These are phyloP conservation scores for Trichechus manatus DNA, from an alignment of 2,113 vertebrate species.

Conservation along the genomic window DNA sequence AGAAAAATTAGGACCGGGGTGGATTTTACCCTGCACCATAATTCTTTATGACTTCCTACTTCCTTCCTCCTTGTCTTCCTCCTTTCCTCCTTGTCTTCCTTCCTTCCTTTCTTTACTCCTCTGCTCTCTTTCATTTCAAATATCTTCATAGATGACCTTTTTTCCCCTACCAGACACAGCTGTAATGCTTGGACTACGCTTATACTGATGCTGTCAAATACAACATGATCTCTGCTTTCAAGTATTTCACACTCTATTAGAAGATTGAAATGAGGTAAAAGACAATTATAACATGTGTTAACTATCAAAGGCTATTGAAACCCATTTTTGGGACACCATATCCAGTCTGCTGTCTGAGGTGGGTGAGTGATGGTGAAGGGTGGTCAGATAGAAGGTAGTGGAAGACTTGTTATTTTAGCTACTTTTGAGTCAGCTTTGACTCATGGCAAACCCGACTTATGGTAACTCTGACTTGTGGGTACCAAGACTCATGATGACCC, in stretches of 20 bases:
- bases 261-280: background rate
- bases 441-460: background rate
- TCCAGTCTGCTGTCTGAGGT: background rate
- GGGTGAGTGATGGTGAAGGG: too few species aligned
- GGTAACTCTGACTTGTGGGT: background rate
- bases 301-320: background rate
- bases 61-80: background rate
- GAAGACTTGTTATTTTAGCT: background rate
- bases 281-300: background rate
- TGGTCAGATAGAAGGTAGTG: background rate
- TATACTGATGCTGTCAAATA: background rate
- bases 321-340: fast-evolving
- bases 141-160: background rate
- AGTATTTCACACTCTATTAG: background rate
- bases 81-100: background rate
- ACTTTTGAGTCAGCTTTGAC: background rate
- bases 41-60: background rate
- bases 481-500: background rate
- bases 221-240: background rate
- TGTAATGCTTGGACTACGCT: too few species aligned
- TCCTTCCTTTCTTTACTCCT: background rate
- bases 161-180: background rate
- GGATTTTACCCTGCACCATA: background rate
- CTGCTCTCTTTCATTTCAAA: background rate
- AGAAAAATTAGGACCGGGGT: too few species aligned